A percentile compares a stretch with the other conserved stretches of the same genome.
Evolutionary conservation across 2,888 invertebrate species (phyloP).

Genomic region (Noctua pronuba): DNA sequence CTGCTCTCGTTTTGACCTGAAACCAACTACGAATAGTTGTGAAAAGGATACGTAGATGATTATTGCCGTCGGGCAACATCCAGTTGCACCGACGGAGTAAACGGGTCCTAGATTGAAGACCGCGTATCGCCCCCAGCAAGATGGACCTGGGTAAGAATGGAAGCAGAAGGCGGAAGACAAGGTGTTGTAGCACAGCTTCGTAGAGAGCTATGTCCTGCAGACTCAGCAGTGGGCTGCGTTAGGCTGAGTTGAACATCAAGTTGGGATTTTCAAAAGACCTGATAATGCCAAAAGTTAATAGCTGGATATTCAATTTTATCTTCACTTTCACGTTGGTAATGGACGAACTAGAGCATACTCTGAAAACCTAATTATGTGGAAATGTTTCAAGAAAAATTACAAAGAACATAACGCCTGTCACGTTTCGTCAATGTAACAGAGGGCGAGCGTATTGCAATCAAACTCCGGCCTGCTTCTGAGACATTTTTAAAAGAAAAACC

Average conservation of each 20-base stretch:
- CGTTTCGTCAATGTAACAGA: background rate
- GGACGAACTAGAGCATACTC: background rate
- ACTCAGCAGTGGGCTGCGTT: background rate
- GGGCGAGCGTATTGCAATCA: background rate
- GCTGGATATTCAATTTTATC: background rate
- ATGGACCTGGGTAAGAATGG: background rate
- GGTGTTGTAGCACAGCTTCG: background rate
- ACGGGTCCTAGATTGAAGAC: background rate
- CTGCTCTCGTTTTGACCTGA: no score
- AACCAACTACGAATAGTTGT: background rate
- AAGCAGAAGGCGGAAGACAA: background rate
- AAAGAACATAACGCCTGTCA: background rate
- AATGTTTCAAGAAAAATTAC: background rate
- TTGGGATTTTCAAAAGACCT: background rate
- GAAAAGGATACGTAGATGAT: background rate
- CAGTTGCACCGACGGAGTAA: background rate
- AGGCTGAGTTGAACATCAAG: background rate
- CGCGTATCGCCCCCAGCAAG: background rate
- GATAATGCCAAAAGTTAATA: no score
- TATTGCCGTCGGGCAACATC: background rate
- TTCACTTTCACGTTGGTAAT: background rate
- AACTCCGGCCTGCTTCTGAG: no score
- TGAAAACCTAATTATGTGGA: background rate
- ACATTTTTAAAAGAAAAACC: background rate
- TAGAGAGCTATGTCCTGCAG: background rate